These are phyloP conservation scores for Oplegnathus fasciatus DNA, from an alignment of 2,113 vertebrate species.

Conservation along the genomic window DNA sequence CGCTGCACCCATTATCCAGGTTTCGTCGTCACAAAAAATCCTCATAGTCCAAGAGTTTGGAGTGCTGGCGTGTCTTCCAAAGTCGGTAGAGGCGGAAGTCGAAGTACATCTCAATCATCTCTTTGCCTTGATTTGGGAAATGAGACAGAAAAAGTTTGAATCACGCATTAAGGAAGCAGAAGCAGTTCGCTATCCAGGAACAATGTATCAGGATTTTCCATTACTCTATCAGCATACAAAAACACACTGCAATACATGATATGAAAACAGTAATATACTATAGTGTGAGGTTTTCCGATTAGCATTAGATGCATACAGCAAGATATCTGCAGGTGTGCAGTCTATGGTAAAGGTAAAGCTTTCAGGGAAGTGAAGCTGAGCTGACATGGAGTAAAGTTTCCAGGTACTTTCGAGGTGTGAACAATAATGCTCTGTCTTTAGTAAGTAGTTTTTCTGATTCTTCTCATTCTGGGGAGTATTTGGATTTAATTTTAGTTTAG, in stretches of 20 bases:
- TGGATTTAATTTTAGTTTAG: no score
- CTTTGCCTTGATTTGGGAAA: slow-evolving; percentile 88
- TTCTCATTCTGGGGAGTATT: no score
- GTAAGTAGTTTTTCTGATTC: no score
- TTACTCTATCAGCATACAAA: background rate
- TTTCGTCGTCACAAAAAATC: slow-evolving; percentile 87
- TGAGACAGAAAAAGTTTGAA: slow-evolving; percentile 12
- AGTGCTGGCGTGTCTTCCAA: slow-evolving; percentile 99
- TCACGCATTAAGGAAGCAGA: background rate
- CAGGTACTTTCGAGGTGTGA: no score
- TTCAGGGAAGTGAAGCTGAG: no score
- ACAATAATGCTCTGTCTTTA: no score
- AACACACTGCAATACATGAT: background rate
- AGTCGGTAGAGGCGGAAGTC: slow-evolving; percentile 98
- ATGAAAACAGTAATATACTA: background rate
- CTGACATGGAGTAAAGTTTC: no score
- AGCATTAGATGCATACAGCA: no score
- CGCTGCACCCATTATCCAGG: background rate
- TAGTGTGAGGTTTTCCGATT: background rate
- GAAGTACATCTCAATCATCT: slow-evolving; percentile 98
- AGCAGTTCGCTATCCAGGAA: background rate
- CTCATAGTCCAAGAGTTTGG: slow-evolving; percentile 96
- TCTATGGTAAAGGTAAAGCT: no score
- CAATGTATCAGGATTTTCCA: background rate
- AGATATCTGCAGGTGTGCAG: no score